phyloP scores from a whole-genome alignment of 2,113 vertebrate species.

The Toxotes chatareus region DNA sequence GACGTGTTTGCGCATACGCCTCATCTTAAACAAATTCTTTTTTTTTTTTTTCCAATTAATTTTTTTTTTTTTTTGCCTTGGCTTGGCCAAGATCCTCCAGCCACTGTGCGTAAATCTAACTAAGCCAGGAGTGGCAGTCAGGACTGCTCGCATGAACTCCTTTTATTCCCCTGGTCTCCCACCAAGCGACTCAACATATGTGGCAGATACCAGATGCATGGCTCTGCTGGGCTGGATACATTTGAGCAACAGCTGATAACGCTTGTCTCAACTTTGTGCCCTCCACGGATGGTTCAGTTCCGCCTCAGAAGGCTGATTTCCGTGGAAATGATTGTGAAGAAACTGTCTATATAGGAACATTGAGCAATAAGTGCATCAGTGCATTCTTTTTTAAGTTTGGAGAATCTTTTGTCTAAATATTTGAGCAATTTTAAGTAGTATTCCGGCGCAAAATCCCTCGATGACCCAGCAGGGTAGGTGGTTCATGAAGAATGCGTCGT shows the following conservation, averaged over 20 bases:
- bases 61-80: background rate
- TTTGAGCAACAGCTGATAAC: conserved; percentile 73
- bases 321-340: conserved; percentile 19
- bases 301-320: conserved; percentile 50
- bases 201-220: conserved; percentile 63
- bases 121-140: conserved; percentile 9
- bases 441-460: conserved; percentile 30
- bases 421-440: background rate
- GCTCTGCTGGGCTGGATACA: conserved; percentile 49
- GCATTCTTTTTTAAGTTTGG: background rate
- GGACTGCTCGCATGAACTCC: conserved; percentile 6
- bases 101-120: conserved; percentile 41
- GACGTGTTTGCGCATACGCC: conserved; percentile 59
- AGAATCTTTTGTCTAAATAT: background rate
- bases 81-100: conserved; percentile 28
- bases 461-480: conserved; percentile 35
- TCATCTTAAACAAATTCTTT: conserved; percentile 40
- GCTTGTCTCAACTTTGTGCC: conserved; percentile 42
- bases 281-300: conserved; percentile 26
- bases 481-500: conserved; percentile 53
- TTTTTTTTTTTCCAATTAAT: background rate
- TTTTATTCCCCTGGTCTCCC: conserved; percentile 6
- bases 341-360: conserved; percentile 1
- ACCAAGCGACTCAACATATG: conserved; percentile 59
- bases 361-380: background rate